Base-by-base conservation (phyloP, 2,888 invertebrate genomes). In the Macrophya annulata region DNA sequence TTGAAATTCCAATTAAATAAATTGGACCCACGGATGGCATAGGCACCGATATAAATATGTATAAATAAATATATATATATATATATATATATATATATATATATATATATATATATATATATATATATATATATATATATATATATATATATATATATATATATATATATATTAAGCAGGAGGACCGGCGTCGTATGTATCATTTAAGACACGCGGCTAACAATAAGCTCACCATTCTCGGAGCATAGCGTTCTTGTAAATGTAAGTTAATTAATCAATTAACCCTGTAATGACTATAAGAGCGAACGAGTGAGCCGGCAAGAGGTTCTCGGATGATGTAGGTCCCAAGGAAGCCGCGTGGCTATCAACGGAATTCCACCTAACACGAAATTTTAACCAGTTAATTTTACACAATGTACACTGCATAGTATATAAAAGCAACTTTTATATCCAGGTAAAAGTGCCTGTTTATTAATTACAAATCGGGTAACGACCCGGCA, bases 161-260 rank as follows among this genome's bases (percentile, higher is more conserved):
- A 55, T 55, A 17, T 55, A 1, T 55, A n/a, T 4, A 55, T 10
- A 17, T 17, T 68, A 43, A 72, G 45, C 43, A 45, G 9, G 0
- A 17, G 21, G 31, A 45, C 72, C 72, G 72, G 72, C 72, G 45
- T 45, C 43, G 72, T 74, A 31, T 74, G 72, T 74, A 74, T 74
- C 43, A 74, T 74, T 74, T 74, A 45, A 45, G 72, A 48, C 77
- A 51, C 77, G 48, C 77, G 17, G 55, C 25, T 77, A 55, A 77
- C 51, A 77, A 77, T 77, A 55, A 55, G 77, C 31, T 45, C 43
- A 55, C 48, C 77, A 55, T 77, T 77, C 77, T 85, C 85, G 84
- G 86, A 86, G 89, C 88, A 87, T 87, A 85, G 10, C n/a, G 48
- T 83, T 68, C 68, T 71, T 83, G 83, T 83, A 71, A 83, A 83